A percentile compares a stretch with the other conserved stretches of the same genome.
Evolutionary conservation across 2,113 vertebrate genomes (phyloP).

Genomic region (Pterophyllum scalare): DNA sequence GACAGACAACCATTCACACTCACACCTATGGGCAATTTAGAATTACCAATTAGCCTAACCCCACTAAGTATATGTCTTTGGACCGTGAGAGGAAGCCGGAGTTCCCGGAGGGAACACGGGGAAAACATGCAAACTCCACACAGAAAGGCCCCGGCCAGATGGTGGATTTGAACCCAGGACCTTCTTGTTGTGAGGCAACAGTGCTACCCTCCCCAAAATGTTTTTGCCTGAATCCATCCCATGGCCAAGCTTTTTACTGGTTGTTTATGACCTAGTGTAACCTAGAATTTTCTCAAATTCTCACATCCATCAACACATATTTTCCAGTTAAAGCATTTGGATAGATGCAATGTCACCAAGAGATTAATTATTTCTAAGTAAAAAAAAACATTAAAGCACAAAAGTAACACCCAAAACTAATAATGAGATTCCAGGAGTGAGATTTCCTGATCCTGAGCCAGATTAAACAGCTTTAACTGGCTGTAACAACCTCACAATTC

Average conservation of each 20-base stretch:
- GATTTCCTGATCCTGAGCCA: conserved; percentile 9
- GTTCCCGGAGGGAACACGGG: no score
- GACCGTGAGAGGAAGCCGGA: no score
- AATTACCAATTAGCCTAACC: no score
- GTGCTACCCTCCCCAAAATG: no score
- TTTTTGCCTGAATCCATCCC: neutral
- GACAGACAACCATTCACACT: no score
- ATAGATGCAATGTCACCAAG: neutral
- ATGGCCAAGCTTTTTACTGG: conserved; percentile 8
- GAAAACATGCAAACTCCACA: no score
- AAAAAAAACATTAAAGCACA: conserved; percentile 7
- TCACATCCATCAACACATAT: conserved; percentile 2
- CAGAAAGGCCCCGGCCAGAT: no score
- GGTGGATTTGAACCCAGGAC: no score
- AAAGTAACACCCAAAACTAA: neutral
- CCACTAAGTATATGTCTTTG: no score
- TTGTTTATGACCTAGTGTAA: conserved; percentile 17
- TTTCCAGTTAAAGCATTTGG: neutral
- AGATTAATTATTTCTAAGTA: conserved; percentile 34
- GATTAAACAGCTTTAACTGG: neutral
- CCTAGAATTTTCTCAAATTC: conserved; percentile 9
- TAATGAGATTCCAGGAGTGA: conserved; percentile 21
- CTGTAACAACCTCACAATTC: neutral
- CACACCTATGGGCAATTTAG: no score
- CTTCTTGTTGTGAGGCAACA: no score